Evolutionary conservation across 2,113 vertebrate species (phyloP).

Genomic region (Mugil cephalus): DNA sequence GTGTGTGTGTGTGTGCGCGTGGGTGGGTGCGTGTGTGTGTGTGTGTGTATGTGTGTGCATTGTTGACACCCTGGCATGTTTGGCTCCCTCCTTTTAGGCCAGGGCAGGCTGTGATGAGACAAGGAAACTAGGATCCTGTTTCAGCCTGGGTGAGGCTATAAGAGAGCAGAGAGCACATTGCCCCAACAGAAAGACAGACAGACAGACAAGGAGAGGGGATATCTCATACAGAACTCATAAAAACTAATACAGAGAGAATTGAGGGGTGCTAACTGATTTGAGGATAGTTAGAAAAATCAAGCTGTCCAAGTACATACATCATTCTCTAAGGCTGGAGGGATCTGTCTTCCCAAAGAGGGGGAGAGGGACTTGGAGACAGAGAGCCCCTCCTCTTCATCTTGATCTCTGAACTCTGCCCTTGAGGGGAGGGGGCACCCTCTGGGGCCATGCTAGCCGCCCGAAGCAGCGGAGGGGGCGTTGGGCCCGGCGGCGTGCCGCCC

Average conservation of each 20-base stretch:
- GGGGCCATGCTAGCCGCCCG: constrained; percentile 90
- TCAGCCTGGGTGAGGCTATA: constrained; percentile 88
- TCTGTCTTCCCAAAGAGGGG: background rate
- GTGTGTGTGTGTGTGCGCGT: constrained; percentile 21
- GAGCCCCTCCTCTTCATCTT: constrained; percentile 22
- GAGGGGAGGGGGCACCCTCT: constrained; percentile 40
- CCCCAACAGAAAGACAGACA: constrained; percentile 45
- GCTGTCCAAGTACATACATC: background rate
- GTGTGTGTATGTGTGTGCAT: constrained; percentile 32
- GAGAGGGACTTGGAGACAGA: background rate
- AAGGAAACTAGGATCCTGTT: constrained; percentile 87
- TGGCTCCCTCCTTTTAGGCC: constrained; percentile 77
- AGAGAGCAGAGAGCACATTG: constrained; percentile 76
- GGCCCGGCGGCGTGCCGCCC: constrained; percentile 70
- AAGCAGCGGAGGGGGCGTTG: constrained; percentile 85
- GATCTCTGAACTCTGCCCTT: constrained; percentile 52
- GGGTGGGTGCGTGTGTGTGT: constrained; percentile 32
- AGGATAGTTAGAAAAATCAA: background rate
- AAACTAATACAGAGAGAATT: no score
- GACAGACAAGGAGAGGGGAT: constrained; percentile 8
- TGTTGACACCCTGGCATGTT: constrained; percentile 80
- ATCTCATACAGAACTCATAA: no score
- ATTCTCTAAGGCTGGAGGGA: constrained; percentile 15
- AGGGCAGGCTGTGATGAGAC: constrained; percentile 69
- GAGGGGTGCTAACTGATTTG: background rate